Percentiles rank a stretch among this genome's conserved stretches.
Conservation (phyloP, 2,113 vertebrate species). For the Phoxinus phoxinus region DNA sequence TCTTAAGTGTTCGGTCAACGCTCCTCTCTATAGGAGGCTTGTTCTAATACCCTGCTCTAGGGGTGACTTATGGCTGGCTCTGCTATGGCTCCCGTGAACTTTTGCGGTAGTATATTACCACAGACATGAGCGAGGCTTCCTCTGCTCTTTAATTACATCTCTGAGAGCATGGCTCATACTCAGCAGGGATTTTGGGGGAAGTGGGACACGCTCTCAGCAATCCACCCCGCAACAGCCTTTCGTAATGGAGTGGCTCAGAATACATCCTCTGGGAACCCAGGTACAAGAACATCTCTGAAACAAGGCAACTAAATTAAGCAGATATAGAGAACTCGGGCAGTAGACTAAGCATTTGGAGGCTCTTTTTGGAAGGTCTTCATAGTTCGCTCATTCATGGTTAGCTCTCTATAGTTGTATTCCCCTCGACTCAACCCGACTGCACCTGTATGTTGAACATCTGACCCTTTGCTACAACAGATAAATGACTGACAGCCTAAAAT, state of each 20-base stretch:
- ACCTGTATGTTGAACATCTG: background rate
- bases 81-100: background rate
- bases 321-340: constrained; percentile 50
- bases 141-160: constrained; percentile 36
- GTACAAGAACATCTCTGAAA: constrained; percentile 23
- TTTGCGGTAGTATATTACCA: background rate
- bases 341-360: constrained; percentile 34
- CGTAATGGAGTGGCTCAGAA: constrained; percentile 19
- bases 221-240: constrained; percentile 21
- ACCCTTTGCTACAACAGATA: background rate
- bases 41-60: background rate
- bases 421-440: background rate
- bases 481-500: no score
- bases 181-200: constrained; percentile 30
- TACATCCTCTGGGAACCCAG: constrained; percentile 19
- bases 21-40: background rate
- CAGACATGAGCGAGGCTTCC: constrained; percentile 33
- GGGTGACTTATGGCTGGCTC: background rate
- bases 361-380: background rate
- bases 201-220: constrained; percentile 4
- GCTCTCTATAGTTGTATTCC: background rate
- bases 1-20: constrained; percentile 5
- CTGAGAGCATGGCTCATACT: constrained; percentile 13
- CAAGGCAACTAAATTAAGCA: constrained; percentile 29
- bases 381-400: background rate